Evolutionary conservation across 2,113 vertebrate species (phyloP), one percentile per base, ranked within the genome.

Genomic region (Corydoras sp.): DNA sequence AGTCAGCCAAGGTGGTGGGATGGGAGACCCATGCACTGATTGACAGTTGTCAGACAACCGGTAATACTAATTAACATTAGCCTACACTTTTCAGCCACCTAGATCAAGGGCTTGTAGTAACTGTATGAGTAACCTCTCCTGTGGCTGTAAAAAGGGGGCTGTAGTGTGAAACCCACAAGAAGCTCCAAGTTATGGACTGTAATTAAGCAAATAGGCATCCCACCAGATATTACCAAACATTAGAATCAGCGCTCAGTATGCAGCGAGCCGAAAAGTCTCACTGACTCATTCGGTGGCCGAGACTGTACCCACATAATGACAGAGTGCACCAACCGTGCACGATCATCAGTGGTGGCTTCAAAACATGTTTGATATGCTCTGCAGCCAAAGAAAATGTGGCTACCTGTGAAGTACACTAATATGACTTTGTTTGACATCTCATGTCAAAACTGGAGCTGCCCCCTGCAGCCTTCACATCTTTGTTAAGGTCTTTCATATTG

Each of bases 1-100:
- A 83, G 50, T 76, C 80, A 79, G 43, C 61, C 71, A 18, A 53
- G 48, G 64, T 15, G 61, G 30, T 74, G 80, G 68, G 71, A 67
- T 60, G 69, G 69, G 65, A 66, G 2, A 59, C 56, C 55, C 49
- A 35, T 79, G 58, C 62, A 65, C 68, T 77, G 75, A 86, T 56
- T 84, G 86, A 85, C 84, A 85, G 81, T 78, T 84, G 85, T 87
- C 84, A 82, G 62, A 72, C 53, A 70, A 79, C 72, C 68, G 68
- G 64, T 68, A 68, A 75, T 51, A 15, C 74, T 81, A 75, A 83
- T 81, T 83, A 78, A 74, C 68, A 76, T 75, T 9, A 2, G 65
- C 58, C 78, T 68, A 68, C 68, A 60, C 58, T 35, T 31, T 51
- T 70, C 12, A 69, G 14, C 11, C 32, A 11, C 18, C 53, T 6